Conservation (phyloP, 2,797 vertebrate species). For the Nothura maculosa region DNA sequence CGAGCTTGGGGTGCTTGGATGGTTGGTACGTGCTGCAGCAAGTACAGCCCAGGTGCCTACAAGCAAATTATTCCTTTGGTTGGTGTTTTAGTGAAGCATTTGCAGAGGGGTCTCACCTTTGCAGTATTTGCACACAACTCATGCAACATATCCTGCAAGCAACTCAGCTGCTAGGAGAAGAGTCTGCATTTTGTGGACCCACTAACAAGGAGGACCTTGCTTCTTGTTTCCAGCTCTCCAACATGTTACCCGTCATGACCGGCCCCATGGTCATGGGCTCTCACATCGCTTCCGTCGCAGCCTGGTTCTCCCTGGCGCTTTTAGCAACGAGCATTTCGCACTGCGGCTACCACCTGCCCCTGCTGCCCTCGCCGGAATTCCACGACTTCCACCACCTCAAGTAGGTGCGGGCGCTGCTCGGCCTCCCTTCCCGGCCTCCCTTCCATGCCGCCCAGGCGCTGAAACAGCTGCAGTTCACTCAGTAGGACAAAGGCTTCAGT, state of each 20-base stretch:
- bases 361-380: slow-evolving; percentile 95
- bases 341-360: slow-evolving; percentile 95
- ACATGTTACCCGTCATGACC: slow-evolving; percentile 85
- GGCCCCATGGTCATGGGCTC: slow-evolving; percentile 90
- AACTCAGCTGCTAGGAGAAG: not conserved
- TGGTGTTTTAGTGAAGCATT: not conserved
- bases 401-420: slow-evolving; percentile 75
- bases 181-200: not conserved
- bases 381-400: slow-evolving; percentile 96
- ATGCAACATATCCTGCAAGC: not conserved
- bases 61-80: not conserved
- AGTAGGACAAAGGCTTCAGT: not conserved
- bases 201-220: not conserved
- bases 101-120: not conserved
- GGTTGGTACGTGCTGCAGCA: not conserved
- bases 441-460: not conserved
- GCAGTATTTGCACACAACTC: not conserved
- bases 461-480: not conserved
- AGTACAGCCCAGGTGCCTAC: not conserved
- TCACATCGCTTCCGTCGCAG: slow-evolving; percentile 84
- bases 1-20: not conserved
- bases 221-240: slow-evolving; percentile 84
- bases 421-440: not conserved
- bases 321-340: slow-evolving; percentile 89
- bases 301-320: slow-evolving; percentile 90